A percentile compares a stretch with the other conserved stretches of the same genome.
These are phyloP conservation scores for Calliopsis andreniformis DNA, from an alignment of 1,140 invertebrate genomes.

Conservation along the genomic window DNA sequence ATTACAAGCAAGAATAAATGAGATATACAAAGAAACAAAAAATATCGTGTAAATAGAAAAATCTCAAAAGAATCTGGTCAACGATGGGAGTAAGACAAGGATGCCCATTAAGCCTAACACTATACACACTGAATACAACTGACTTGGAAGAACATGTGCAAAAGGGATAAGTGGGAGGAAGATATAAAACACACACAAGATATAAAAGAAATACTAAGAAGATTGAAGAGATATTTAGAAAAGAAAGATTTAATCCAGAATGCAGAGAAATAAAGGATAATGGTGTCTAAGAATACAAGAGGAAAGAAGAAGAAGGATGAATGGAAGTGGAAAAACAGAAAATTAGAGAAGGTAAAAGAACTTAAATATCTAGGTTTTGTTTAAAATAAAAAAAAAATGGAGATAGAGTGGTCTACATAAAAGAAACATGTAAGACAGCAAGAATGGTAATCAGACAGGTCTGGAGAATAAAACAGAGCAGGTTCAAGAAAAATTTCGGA, in stretches of 20 bases:
- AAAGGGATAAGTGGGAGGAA: background rate
- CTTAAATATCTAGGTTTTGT: slow-evolving; percentile 17
- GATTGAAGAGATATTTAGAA: background rate
- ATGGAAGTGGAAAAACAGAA: slow-evolving; percentile 16
- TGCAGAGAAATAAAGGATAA: slow-evolving; percentile 35
- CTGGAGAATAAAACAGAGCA: background rate
- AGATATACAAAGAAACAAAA: background rate
- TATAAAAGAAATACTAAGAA: slow-evolving; percentile 3
- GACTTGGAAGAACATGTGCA: slow-evolving; percentile 6
- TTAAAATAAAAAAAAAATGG: slow-evolving; percentile 24
- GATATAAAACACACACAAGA: too few relatives aligned
- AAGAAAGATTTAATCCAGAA: slow-evolving; percentile 19
- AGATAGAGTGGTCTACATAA: slow-evolving; percentile 5
- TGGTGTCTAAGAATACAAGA: slow-evolving; percentile 36
- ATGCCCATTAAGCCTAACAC: background rate
- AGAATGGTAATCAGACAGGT: background rate
- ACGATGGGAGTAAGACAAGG: background rate
- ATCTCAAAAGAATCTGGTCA: background rate
- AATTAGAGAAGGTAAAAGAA: background rate
- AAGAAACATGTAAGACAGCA: background rate
- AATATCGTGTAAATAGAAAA: background rate
- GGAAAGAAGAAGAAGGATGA: slow-evolving; percentile 4
- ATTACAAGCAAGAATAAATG: too few relatives aligned
- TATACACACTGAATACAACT: slow-evolving; percentile 4
- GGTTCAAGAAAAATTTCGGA: background rate